Base-by-base conservation (phyloP, 2,797 vertebrate genomes). In the Odontamblyopus lacepedii region DNA sequence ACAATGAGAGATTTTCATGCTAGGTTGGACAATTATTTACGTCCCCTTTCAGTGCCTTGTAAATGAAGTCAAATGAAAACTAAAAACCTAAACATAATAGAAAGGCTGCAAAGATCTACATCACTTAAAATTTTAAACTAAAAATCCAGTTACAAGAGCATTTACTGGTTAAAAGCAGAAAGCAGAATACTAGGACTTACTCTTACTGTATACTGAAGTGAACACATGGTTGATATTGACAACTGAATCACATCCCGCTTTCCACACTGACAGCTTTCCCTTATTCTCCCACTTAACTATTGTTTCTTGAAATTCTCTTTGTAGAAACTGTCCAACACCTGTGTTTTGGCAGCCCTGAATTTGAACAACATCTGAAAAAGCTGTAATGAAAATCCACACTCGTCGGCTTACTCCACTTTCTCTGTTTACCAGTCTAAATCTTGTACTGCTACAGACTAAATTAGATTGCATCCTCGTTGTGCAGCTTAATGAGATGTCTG, bases 401-500 rank as follows among this genome's bases (percentile, higher is more conserved):
- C 32, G 15, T 32, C 29, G 64, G 2, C 67, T 74, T 57, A 2
- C 56, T 75, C 66, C 69, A 72, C 63, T 32, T 63, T 63, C 63
- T 23, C 26, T 71, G 72, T 81, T 83, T 74, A 86, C 66, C 59
- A 67, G 18, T 78, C 72, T 65, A 79, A 51, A 64, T 80, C 77
- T 76, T 78, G 30, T 70, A 74, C 81, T 70, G 73, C 70, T 76
- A 73, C 70, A 73, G 44, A 78, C 68, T 83, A 80, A 87, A 88
- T 84, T 83, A 79, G 50, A 81, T 89, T 81, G 70, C 35, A 69
- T 85, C 83, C 79, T 84, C 23, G 16, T 69, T 69, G 82, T 82
- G 71, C 78, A 86, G 85, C 91, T 73, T 91, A 91, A 92, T 92
- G 87, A 88, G 84, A 70, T 67, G 74, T 73, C 73, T 26, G 74